Evolutionary conservation across 2,888 invertebrate species (phyloP).

Genomic region (Chaitophorus viminalis): DNA sequence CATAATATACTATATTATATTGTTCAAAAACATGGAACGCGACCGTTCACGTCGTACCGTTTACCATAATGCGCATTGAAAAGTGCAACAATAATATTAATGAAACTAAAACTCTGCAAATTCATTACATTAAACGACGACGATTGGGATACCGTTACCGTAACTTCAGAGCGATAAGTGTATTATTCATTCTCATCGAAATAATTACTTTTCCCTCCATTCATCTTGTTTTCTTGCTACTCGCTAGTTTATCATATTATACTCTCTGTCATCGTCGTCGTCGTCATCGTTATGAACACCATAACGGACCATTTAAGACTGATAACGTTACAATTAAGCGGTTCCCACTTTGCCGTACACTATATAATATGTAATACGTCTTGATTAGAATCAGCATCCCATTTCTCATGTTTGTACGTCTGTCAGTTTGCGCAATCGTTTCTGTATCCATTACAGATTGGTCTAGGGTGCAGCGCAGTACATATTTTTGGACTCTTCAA

Average conservation of each 20-base stretch:
- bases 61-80: no score
- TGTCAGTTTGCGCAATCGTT: neutral
- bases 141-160: no score
- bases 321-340: conserved; percentile 1
- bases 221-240: no score
- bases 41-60: no score
- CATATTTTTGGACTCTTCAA: no score
- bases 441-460: neutral
- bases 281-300: conserved; percentile 12
- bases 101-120: no score
- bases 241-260: no score
- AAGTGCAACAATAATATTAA: no score
- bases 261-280: neutral
- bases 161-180: neutral
- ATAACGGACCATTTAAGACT: neutral
- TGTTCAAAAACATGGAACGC: no score
- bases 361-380: neutral
- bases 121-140: no score
- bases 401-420: neutral
- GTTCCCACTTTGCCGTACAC: neutral
- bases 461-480: neutral
- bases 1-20: no score
- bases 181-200: neutral
- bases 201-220: neutral
- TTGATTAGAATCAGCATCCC: neutral